Evolutionary conservation across 1,140 invertebrate genomes (phyloP).

Genomic region (Platyura marginata): DNA sequence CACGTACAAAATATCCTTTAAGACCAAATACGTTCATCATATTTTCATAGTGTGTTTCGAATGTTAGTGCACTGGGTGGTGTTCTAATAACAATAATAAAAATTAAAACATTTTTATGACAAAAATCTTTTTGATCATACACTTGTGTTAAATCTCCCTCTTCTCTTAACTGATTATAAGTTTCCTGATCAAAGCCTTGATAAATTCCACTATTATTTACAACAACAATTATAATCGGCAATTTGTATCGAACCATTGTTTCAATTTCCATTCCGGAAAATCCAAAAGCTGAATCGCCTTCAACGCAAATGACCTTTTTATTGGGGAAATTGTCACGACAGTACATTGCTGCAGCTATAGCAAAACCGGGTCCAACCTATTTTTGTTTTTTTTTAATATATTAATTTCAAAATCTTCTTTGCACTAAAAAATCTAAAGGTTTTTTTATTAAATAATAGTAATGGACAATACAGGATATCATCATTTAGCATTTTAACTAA

Average conservation of each 20-base stretch:
- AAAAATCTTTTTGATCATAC: constrained; percentile 24
- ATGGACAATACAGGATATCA: too few relatives aligned
- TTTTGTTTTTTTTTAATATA: too few relatives aligned
- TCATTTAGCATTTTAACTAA: too few relatives aligned
- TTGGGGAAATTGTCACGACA: constrained; percentile 60
- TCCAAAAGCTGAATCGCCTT: constrained; percentile 93
- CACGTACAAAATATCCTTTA: constrained; percentile 61
- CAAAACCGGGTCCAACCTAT: constrained; percentile 74
- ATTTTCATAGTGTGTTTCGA: constrained; percentile 70
- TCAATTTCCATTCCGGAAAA: constrained; percentile 97
- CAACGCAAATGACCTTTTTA: constrained; percentile 71
- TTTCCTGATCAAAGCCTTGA: constrained; percentile 60
- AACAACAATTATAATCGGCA: constrained; percentile 80
- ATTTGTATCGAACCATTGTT: constrained; percentile 84
- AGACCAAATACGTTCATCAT: constrained; percentile 73
- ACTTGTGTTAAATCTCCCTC: constrained; percentile 41
- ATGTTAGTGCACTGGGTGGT: constrained; percentile 60
- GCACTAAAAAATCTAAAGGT: too few relatives aligned
- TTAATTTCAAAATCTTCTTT: too few relatives aligned
- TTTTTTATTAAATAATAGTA: too few relatives aligned
- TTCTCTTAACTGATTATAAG: constrained; percentile 46
- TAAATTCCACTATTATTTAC: constrained; percentile 96
- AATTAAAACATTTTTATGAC: neutral
- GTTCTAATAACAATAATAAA: constrained; percentile 35
- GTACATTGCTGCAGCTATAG: constrained; percentile 78